These are phyloP conservation scores for Oryctolagus cuniculus DNA, from an alignment of 2,113 vertebrate genomes.

Conservation along the genomic window DNA sequence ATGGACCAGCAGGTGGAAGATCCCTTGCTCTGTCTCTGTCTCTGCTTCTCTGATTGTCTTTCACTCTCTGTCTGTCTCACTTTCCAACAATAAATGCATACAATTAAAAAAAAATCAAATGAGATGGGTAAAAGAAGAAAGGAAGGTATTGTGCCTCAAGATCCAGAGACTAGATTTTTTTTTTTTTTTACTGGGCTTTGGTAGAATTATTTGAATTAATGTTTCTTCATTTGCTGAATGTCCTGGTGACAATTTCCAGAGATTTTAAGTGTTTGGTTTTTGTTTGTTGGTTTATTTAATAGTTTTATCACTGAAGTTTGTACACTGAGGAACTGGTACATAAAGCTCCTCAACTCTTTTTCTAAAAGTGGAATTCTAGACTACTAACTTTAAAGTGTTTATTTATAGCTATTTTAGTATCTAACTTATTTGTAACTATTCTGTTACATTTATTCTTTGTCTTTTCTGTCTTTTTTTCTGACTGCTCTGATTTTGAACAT, in stretches of 20 bases:
- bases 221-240: background rate
- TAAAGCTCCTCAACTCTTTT: background rate
- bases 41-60: too few relatives aligned
- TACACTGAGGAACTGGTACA: background rate
- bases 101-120: too few relatives aligned
- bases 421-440: background rate
- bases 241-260: background rate
- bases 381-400: background rate
- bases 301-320: background rate
- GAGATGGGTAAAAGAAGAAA: background rate
- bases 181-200: background rate
- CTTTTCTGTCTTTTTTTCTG: background rate
- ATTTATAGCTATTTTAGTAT: background rate
- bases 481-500: background rate
- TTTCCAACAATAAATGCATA: too few relatives aligned
- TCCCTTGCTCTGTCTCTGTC: too few relatives aligned
- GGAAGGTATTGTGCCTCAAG: background rate
- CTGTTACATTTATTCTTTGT: background rate
- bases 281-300: background rate
- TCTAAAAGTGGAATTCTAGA: background rate
- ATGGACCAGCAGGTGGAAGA: too few relatives aligned
- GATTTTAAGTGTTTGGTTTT: background rate
- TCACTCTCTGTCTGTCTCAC: too few relatives aligned
- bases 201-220: background rate
- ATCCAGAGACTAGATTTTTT: background rate